Conservation (phyloP, 2,113 vertebrate genomes). For the Laticauda colubrina region DNA sequence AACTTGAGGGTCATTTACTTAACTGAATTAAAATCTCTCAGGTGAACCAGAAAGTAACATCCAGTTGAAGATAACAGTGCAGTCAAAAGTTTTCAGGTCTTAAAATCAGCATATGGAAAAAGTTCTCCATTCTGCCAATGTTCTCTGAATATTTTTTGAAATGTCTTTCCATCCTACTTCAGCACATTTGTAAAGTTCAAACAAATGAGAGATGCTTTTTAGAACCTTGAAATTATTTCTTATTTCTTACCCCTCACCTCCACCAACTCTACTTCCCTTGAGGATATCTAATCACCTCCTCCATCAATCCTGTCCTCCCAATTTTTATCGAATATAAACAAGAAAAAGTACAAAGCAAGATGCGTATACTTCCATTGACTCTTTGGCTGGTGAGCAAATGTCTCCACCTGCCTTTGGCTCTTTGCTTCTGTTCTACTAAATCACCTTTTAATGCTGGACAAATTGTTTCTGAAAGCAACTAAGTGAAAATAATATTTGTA, state of each 20-base stretch:
- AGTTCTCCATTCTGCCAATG: neutral
- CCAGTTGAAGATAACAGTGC: slow-evolving; percentile 1
- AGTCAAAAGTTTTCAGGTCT: slow-evolving; percentile 1
- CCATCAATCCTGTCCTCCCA: neutral
- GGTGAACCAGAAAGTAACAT: slow-evolving; percentile 21
- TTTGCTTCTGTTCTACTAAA: slow-evolving; percentile 54
- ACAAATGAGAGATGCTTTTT: slow-evolving; percentile 35
- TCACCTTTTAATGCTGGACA: slow-evolving; percentile 54
- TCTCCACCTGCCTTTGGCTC: slow-evolving; percentile 36
- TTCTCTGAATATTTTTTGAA: slow-evolving; percentile 46
- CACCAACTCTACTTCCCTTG: neutral
- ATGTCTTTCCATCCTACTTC: slow-evolving; percentile 19
- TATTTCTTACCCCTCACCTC: neutral
- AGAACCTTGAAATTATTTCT: neutral
- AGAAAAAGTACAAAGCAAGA: neutral
- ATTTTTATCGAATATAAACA: neutral
- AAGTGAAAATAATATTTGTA: slow-evolving; percentile 57
- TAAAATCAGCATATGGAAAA: slow-evolving; percentile 23
- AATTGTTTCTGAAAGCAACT: slow-evolving; percentile 53
- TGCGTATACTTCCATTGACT: neutral
- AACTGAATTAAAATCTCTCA: neutral
- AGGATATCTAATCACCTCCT: neutral
- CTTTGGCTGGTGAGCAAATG: slow-evolving; percentile 7
- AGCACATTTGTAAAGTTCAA: slow-evolving; percentile 17
- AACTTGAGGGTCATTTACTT: neutral